phyloP scores from a whole-genome alignment of 2,113 vertebrate genomes.

The Rhagologus leucostigma region DNA sequence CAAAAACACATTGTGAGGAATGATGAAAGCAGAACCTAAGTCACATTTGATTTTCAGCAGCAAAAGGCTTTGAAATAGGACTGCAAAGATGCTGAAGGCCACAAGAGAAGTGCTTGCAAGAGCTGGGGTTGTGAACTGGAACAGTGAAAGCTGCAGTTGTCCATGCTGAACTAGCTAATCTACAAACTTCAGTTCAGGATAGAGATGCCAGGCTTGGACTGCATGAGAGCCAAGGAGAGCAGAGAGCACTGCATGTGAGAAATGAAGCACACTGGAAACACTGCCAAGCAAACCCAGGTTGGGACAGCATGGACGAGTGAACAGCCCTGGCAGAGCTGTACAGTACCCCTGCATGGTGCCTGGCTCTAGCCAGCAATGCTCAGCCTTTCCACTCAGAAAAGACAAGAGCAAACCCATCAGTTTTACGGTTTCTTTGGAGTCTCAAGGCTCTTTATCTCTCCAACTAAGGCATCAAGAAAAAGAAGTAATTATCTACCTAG shows the following conservation, averaged over 20 bases:
- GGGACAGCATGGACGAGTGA: background rate
- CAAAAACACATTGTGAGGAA: constrained; percentile 43
- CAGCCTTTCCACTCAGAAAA: background rate
- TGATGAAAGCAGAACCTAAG: constrained; percentile 14
- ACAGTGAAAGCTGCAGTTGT: background rate
- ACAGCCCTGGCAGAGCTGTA: background rate
- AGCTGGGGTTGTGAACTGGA: background rate
- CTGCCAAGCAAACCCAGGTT: background rate
- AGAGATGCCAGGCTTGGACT: background rate
- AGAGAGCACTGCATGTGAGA: background rate
- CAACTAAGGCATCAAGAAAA: background rate
- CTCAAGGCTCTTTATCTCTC: background rate
- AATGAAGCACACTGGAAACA: background rate
- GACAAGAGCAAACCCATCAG: background rate
- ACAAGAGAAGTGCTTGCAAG: background rate
- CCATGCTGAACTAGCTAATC: background rate
- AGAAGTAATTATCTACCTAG: background rate
- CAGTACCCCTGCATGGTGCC: background rate
- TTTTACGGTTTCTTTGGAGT: background rate
- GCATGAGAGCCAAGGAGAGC: background rate
- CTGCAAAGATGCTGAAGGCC: constrained; percentile 13
- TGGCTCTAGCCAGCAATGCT: background rate
- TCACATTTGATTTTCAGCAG: constrained; percentile 40
- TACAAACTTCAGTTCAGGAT: background rate
- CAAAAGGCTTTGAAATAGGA: constrained; percentile 11